phyloP scores from a whole-genome alignment of 2,113 vertebrate genomes.

The Eurystomus gularis region DNA sequence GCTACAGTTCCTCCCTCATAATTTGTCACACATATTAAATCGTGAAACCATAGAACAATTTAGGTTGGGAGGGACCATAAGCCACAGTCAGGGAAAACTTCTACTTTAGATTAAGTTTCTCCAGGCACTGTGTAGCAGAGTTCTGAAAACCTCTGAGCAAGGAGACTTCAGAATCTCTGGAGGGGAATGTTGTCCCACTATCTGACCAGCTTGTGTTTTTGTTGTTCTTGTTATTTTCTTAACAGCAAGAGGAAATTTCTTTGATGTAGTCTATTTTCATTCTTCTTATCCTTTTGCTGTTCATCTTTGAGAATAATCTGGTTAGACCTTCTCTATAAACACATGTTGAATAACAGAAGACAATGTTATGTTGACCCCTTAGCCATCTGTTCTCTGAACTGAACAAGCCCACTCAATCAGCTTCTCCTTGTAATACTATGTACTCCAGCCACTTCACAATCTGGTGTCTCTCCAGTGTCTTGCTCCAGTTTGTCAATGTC shows the following conservation, averaged over 20 bases:
- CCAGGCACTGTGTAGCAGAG: neutral
- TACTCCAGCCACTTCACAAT: neutral
- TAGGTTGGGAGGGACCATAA: neutral
- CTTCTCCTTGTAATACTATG: neutral
- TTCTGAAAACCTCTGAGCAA: neutral
- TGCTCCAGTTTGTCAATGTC: neutral
- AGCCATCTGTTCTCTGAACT: neutral
- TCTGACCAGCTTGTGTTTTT: neutral
- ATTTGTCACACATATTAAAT: neutral
- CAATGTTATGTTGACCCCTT: neutral
- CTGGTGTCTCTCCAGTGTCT: neutral
- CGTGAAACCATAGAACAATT: neutral
- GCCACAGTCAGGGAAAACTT: neutral
- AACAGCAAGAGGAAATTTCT: neutral
- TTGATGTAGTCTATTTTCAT: neutral
- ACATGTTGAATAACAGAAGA: neutral
- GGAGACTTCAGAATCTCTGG: neutral
- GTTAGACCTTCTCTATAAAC: neutral
- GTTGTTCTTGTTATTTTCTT: neutral
- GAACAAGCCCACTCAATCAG: neutral
- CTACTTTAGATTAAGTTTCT: neutral
- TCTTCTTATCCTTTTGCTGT: neutral
- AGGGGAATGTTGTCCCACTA: neutral
- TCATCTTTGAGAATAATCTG: neutral
- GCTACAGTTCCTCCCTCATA: neutral